Base-by-base conservation (phyloP, 2,888 invertebrate genomes). In the Corbicula japonica region DNA sequence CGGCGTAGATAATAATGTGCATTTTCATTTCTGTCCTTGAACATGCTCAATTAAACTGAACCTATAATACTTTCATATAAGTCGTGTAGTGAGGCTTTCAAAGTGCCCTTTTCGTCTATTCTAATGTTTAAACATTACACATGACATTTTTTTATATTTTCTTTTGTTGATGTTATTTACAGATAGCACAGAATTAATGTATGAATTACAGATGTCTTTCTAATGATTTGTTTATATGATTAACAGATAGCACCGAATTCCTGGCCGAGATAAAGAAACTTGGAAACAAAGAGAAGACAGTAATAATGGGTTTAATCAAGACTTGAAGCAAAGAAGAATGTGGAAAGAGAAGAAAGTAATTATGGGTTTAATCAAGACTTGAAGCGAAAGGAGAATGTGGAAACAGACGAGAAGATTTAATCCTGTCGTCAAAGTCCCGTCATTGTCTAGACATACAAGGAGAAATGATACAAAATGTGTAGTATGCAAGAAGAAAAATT, bases 321-420 rank as follows among this genome's bases (percentile, higher is more conserved):
- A 66, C 68, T 10, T 80, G 75, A 79, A 21, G 5, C 18, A 35
- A 41, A 15, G 48, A 52, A n/a, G n/a, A n/a, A n/a, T n/a, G n/a
- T n/a, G n/a, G n/a, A 73, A 66, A 62, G 88, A 88, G 58, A 77
- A 70, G 60, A 58, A 76, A 46, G 73, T 88, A 58, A 86, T 88
- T 46, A 61, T 75, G 23, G 78, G 83, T 28, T 69, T 88, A 21
- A 63, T 85, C 60, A 82, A 73, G 56, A 66, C 68, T 10, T 80
- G 75, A 79, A 21, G 5, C 18, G 26, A n/a, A 41, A 15, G 48
- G 28, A n/a, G n/a, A n/a, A n/a, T n/a, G n/a, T n/a, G n/a, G n/a
- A 73, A 66, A 62, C 87, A 88, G 58, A 77, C 66, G 60, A 58
- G 74, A 46, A 71, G 87, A 58, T 85, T 88, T 46, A 61, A n/a